Evolutionary conservation across 2,888 invertebrate species (phyloP), one percentile per base, ranked within the genome.

Genomic region (Synergus japonicus): DNA sequence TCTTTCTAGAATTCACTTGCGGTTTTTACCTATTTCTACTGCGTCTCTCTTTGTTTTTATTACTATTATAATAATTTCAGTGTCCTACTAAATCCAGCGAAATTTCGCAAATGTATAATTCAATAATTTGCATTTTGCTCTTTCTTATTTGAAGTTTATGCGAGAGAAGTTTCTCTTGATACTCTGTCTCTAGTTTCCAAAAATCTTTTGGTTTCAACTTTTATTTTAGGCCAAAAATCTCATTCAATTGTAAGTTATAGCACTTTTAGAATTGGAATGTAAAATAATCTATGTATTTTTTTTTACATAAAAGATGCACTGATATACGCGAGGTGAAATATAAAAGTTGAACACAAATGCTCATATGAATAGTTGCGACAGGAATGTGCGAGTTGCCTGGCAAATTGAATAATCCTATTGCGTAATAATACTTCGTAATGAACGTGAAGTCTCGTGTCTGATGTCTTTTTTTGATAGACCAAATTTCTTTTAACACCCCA

Each of bases 361-460:
- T 79, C 67, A 67, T 80, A 79, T 77, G 41, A 77, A 80, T 79
- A 69, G 76, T 83, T 81, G 81, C 83, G 81, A 81, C 79, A 81
- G 80, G 80, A 83, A 81, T 77, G 81, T 69, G 69, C 69, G 22
- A 49, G 69, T 69, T 69, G 69, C 22, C 81, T 79, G 78, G 79
- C 79, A 82, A 83, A 82, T 82, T 83, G 79, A 82, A 83, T 82
- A 83, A 83, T 82, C 81, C 54, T 64, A 82, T 83, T 83, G 77
- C 81, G 46, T 9, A 83, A 83, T 82, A 79, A 49, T 44, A 82
- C 82, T 83, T 76, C 80, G 65, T 73, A 83, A 83, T 80, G 79
- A 79, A 78, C 79, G 80, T 80, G 79, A 77, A 78, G 77, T 79
- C 79, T 76, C 76, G 18, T 41, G 12, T 4, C 22, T 8, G 12